phyloP scores from a whole-genome alignment of 2,797 vertebrate species.

The Buceros bicornis region DNA sequence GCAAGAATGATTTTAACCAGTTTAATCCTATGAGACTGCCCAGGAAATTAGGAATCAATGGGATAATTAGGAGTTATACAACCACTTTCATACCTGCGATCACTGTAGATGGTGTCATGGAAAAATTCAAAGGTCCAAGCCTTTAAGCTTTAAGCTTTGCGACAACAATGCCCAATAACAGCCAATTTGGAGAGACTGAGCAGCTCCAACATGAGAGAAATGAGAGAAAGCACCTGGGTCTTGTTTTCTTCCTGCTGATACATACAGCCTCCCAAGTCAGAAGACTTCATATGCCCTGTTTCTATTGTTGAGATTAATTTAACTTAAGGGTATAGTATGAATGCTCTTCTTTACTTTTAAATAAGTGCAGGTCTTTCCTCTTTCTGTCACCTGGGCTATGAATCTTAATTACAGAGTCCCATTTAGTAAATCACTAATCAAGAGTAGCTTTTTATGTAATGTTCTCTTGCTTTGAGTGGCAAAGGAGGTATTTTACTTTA shows the following conservation, averaged over 20 bases:
- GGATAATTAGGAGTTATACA: background rate
- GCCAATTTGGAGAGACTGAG: background rate
- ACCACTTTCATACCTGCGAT: fast-evolving
- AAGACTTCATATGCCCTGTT: background rate
- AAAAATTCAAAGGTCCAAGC: background rate
- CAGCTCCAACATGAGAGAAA: background rate
- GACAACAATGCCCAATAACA: background rate
- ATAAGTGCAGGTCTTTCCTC: background rate
- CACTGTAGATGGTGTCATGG: background rate
- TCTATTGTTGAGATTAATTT: slow-evolving; percentile 4
- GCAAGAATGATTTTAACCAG: background rate
- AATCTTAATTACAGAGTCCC: background rate
- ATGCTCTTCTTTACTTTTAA: background rate
- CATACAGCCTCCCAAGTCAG: background rate
- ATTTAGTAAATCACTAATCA: background rate
- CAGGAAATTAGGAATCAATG: background rate
- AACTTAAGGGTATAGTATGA: background rate
- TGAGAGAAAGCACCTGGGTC: background rate
- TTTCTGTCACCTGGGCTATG: background rate
- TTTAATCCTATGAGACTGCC: background rate
- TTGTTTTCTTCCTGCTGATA: background rate
- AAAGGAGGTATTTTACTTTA: background rate
- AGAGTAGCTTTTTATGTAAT: background rate
- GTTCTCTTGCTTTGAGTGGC: background rate
- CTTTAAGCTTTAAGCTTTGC: background rate